Percentiles rank a stretch among this genome's conserved stretches.
These are phyloP conservation scores for Tiliacea citrago DNA, from an alignment of 2,888 invertebrate genomes.

Conservation along the genomic window DNA sequence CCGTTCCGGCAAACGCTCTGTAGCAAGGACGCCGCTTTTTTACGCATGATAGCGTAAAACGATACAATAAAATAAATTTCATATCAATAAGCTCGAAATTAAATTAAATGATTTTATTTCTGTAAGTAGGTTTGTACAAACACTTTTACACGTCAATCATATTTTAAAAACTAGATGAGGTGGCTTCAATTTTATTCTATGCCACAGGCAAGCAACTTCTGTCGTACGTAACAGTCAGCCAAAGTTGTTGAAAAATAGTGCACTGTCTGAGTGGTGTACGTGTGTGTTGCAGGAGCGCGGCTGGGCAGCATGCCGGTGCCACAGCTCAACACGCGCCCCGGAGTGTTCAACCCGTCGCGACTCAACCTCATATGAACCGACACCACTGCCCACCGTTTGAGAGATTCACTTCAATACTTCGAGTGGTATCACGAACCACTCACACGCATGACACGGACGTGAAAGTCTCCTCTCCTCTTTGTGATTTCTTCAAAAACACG, in stretches of 20 bases:
- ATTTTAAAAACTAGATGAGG: too few species aligned
- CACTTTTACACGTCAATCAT: too few species aligned
- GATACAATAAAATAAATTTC: too few species aligned
- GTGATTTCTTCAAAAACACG: background rate
- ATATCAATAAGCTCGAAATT: too few species aligned
- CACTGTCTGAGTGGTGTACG: background rate
- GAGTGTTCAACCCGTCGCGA: conserved; percentile 77
- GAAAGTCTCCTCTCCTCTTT: background rate
- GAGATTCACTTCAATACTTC: background rate
- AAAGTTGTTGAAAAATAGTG: background rate
- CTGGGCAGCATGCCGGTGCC: conserved; percentile 86
- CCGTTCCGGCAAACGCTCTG: too few species aligned
- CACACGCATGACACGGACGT: background rate
- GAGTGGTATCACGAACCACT: too few species aligned
- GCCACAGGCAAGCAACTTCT: background rate
- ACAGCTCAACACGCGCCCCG: conserved; percentile 78
- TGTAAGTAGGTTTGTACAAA: too few species aligned
- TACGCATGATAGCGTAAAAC: too few species aligned
- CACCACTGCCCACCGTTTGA: too few species aligned
- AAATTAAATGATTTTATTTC: too few species aligned
- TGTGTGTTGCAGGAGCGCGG: conserved; percentile 32
- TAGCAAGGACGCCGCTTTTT: too few species aligned
- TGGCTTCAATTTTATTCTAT: background rate
- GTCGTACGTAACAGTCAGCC: background rate
- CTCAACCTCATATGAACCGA: conserved; percentile 74